Evolutionary conservation across 2,888 invertebrate genomes (phyloP).

Genomic region (Philonicus albiceps): DNA sequence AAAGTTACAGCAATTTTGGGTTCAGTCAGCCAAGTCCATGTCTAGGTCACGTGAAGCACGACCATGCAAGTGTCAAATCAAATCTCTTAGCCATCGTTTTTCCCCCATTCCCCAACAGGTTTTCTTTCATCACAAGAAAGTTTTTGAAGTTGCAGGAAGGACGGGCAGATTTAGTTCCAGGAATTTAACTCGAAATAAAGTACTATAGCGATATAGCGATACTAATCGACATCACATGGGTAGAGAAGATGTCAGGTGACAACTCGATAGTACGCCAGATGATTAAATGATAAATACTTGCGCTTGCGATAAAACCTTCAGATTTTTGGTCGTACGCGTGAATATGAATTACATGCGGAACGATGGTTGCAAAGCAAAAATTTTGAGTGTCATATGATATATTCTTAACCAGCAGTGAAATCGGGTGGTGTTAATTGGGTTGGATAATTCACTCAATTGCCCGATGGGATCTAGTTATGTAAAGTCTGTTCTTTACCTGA

Average conservation of each 20-base stretch:
- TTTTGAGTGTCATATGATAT: neutral
- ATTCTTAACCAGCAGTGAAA: neutral
- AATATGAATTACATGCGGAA: neutral
- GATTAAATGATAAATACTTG: neutral
- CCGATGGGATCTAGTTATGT: neutral
- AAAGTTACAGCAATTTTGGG: neutral
- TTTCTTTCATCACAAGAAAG: neutral
- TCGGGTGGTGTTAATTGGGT: neutral
- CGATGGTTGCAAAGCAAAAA: neutral
- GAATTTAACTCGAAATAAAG: neutral
- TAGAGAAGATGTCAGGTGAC: neutral
- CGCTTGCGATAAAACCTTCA: neutral
- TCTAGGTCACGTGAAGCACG: neutral
- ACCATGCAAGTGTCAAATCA: neutral
- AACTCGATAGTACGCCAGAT: neutral
- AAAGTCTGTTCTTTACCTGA: neutral
- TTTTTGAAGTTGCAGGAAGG: neutral
- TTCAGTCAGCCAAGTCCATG: neutral
- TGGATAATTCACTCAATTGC: neutral
- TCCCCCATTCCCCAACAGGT: neutral
- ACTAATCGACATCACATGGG: neutral
- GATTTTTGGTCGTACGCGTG: neutral
- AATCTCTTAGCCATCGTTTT: neutral
- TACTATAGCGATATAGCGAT: neutral
- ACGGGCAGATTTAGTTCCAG: neutral